Base-by-base conservation (phyloP, 2,888 invertebrate species). In the Caenorhabditis sulstoni region DNA sequence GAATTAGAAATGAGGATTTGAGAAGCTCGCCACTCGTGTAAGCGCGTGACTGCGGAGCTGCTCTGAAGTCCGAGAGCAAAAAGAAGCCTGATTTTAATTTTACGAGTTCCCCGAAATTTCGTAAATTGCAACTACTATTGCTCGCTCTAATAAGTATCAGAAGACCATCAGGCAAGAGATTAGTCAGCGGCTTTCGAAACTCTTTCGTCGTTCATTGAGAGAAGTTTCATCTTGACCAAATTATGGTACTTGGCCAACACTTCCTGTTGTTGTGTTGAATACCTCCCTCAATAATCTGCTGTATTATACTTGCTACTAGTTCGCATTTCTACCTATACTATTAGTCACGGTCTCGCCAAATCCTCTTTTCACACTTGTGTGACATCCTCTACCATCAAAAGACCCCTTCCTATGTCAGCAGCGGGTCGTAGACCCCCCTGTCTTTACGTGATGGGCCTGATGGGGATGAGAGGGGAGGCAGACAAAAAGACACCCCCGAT, bases 191-290 rank as follows among this genome's bases (percentile, higher is more conserved):
- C 59, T 61, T 16, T 37, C 37, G 18, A 52, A 41, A 18, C 45
- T 35, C n/a, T 47, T 22, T 11, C 7, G n/a, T 23, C n/a, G 11
- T 49, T 55, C 39, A 22, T 52, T 14, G 11, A 22, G n/a, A 35
- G 16, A 52, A 35, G 37, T 57, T 35, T 49, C 49, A 14, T 50
- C 50, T 64, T 62, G 50, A 73, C 64, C 73, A 49, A 64, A 64
- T 73, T 64, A 64, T 73, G 73, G 73, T 64, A 62, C 73, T 55
- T 20, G 47, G 53, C 64, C 73, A 73, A 73, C 44, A 65, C 73
- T 64, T 73, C 73, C 73, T 73, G 64, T 73, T 73, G 73, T 73
- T 73, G 29, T 23, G 41, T 50, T 58, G 73, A 73, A 73, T n/a
- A n/a, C 64, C 57, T 41, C 57, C 4, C 29, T 29, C 29, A 29